Percentiles rank a stretch among this genome's conserved stretches.
Evolutionary conservation across 92 coral and sea anemone species (phyloP).

Genomic region (Pocillopora grandis): DNA sequence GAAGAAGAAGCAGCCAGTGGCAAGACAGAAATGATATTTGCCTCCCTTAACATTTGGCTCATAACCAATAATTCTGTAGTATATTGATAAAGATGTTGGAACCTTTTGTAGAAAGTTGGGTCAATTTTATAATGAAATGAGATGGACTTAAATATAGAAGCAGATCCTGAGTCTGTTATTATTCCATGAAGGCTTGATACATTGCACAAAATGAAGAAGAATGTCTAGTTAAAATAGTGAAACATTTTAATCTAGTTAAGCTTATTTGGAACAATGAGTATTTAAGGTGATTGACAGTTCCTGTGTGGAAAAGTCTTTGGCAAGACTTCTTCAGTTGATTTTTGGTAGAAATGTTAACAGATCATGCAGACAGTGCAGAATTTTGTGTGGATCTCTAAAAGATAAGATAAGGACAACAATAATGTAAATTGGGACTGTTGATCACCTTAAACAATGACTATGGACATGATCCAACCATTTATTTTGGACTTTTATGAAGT

Average conservation of each 20-base stretch:
- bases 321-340: neutral
- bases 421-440: neutral
- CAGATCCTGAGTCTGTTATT: constrained; percentile 18
- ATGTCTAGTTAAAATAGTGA: constrained; percentile 14
- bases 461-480: neutral
- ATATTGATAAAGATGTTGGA: constrained; percentile 12
- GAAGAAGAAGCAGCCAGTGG: constrained; percentile 88
- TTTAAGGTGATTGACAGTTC: neutral
- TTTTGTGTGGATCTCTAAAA: too few species aligned
- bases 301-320: neutral
- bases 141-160: constrained; percentile 22
- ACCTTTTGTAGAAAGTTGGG: constrained; percentile 40
- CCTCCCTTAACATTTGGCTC: neutral
- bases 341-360: neutral
- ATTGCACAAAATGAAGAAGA: constrained; percentile 17
- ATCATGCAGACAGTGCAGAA: too few species aligned
- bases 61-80: constrained; percentile 6
- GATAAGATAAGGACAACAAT: neutral
- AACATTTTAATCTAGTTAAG: constrained; percentile 27
- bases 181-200: constrained; percentile 11
- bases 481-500: constrained; percentile 21
- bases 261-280: constrained; percentile 12
- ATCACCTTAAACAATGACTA: neutral
- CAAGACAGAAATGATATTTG: constrained; percentile 75
- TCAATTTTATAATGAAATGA: constrained; percentile 43